Conservation (phyloP, 1,140 invertebrate genomes). For the Kradibia gibbosae region DNA sequence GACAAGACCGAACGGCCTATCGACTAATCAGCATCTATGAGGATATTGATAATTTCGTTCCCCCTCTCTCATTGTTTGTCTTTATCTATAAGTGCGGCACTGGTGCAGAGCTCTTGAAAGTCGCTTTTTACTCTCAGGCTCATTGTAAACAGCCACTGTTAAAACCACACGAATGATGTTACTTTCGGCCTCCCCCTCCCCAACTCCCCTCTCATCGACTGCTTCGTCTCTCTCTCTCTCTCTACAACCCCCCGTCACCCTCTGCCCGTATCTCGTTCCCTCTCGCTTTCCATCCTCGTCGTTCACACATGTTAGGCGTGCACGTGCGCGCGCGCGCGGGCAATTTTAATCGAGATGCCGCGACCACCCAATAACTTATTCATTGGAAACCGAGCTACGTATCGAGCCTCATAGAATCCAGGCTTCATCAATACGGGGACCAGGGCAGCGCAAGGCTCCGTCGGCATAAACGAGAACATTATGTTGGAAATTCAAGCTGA, state of each 20-base stretch:
- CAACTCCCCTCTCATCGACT: too few species aligned
- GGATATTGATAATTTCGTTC: conserved; percentile 68
- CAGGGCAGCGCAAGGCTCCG: conserved; percentile 45
- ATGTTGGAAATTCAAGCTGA: conserved; percentile 58
- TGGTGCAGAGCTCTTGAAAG: conserved; percentile 11
- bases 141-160: conserved; percentile 66
- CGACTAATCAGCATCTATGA: conserved; percentile 58
- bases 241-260: neutral
- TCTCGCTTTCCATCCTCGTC: neutral
- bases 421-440: conserved; percentile 64
- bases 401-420: conserved; percentile 60
- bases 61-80: neutral
- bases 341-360: neutral
- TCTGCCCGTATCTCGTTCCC: neutral
- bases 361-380: neutral
- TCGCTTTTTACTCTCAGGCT: conserved; percentile 53
- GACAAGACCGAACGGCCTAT: conserved; percentile 52
- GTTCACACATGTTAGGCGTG: neutral
- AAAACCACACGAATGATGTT: conserved; percentile 65
- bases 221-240: too few species aligned
- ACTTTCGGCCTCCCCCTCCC: conserved; percentile 38
- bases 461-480: conserved; percentile 63
- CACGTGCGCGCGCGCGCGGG: neutral
- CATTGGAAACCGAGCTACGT: neutral
- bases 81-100: neutral